phyloP scores from a whole-genome alignment of 2,888 invertebrate genomes.

The Clanis bilineata region DNA sequence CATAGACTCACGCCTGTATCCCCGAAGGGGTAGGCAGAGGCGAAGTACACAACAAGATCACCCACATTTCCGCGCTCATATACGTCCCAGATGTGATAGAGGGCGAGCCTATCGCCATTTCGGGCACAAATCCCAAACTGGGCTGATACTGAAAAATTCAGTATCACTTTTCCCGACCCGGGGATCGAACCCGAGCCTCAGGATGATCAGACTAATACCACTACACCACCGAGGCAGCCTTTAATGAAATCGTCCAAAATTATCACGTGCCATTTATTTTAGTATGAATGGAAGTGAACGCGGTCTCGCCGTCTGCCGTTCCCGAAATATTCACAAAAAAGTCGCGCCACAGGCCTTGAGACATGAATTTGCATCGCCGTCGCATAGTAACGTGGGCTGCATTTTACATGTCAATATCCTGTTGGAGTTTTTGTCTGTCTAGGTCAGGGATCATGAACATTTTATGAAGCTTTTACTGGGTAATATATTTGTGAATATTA shows the following conservation, averaged over 20 bases:
- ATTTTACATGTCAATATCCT: constrained; percentile 14
- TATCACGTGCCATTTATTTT: neutral
- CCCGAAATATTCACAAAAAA: constrained; percentile 39
- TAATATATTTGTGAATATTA: neutral
- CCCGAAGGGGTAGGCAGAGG: no score
- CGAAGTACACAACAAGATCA: no score
- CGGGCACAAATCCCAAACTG: no score
- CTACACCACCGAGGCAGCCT: no score
- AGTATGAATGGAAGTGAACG: neutral
- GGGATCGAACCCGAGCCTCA: no score
- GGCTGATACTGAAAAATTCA: no score
- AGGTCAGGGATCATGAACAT: neutral
- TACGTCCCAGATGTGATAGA: no score
- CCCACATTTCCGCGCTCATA: no score
- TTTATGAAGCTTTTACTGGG: neutral
- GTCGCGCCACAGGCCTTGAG: constrained; percentile 34
- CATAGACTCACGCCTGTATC: no score
- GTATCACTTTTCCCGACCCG: no score
- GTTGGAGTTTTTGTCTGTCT: constrained; percentile 8
- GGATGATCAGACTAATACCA: no score
- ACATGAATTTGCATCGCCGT: constrained; percentile 30
- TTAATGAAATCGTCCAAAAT: neutral
- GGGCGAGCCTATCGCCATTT: no score
- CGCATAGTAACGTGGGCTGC: constrained; percentile 16
- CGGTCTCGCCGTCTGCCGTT: constrained; percentile 31